These are phyloP conservation scores for Boulengeromyrus knoepffleri DNA, from an alignment of 2,113 vertebrate species.

Conservation along the genomic window DNA sequence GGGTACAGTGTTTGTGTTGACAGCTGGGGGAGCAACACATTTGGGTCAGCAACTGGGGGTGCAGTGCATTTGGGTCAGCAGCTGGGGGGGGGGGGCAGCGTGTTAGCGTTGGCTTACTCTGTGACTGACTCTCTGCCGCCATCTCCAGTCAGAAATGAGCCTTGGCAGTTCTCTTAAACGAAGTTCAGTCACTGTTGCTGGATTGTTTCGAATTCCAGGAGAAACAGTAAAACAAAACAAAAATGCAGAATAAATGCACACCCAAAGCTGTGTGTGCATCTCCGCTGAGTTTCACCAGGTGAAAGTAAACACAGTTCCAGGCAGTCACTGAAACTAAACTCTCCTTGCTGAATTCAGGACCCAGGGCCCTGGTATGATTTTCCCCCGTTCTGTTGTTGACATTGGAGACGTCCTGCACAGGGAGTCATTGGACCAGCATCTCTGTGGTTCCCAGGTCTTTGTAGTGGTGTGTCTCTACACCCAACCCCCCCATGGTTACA, in stretches of 20 bases:
- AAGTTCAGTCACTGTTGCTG: neutral
- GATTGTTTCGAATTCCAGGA: neutral
- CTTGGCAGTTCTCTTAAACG: neutral
- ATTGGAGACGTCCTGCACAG: neutral
- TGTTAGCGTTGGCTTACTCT: neutral
- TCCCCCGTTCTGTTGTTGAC: neutral
- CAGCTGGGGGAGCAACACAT: too few relatives aligned
- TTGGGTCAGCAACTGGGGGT: too few relatives aligned
- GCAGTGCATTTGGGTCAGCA: too few relatives aligned
- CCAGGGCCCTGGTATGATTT: neutral
- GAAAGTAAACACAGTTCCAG: neutral
- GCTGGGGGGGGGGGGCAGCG: neutral
- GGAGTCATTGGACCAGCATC: neutral
- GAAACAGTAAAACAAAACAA: neutral
- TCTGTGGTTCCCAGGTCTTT: neutral
- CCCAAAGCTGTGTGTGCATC: neutral
- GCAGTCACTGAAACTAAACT: neutral
- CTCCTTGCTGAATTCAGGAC: neutral
- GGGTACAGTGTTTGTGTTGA: neutral
- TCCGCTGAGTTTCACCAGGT: neutral
- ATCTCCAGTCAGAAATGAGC: neutral
- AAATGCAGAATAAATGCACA: neutral
- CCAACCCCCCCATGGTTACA: neutral
- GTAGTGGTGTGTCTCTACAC: neutral
- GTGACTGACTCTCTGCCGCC: neutral